A percentile compares a stretch with the other conserved stretches of the same genome.
These are phyloP conservation scores for Heliconius hortense DNA, from an alignment of 2,888 invertebrate genomes.

Conservation along the genomic window DNA sequence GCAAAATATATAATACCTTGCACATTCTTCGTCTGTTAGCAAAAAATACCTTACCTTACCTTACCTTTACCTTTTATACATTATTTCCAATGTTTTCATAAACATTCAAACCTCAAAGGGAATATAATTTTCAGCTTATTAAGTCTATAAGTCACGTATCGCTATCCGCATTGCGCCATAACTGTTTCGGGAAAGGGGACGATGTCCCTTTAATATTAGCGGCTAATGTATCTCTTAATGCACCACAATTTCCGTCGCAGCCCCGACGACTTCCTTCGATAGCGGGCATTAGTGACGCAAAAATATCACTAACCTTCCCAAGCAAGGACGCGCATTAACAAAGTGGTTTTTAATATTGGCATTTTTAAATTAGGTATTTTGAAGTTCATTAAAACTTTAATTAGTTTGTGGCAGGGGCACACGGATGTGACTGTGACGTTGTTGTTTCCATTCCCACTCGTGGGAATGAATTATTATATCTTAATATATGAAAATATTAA, in stretches of 20 bases:
- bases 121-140: slow-evolving; percentile 13
- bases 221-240: slow-evolving; percentile 69
- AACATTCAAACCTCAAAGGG: not conserved
- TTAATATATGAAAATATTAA: too few species aligned
- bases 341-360: not conserved
- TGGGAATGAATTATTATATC: too few species aligned
- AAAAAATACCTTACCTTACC: too few species aligned
- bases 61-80: not conserved
- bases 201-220: slow-evolving; percentile 62
- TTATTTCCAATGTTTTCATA: not conserved
- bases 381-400: not conserved
- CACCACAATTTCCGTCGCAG: slow-evolving; percentile 68
- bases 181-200: slow-evolving; percentile 44
- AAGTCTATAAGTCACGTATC: slow-evolving; percentile 1
- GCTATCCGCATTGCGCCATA: slow-evolving; percentile 43
- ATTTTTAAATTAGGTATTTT: not conserved
- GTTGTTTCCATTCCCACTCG: too few species aligned
- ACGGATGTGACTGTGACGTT: too few species aligned
- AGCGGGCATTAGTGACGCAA: slow-evolving; percentile 35
- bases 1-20: too few species aligned
- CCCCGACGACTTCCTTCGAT: slow-evolving; percentile 58
- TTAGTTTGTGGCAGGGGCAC: too few species aligned
- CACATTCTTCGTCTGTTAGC: too few species aligned
- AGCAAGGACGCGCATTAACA: slow-evolving; percentile 1
- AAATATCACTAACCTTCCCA: slow-evolving; percentile 33